phyloP scores from a whole-genome alignment of 2,113 vertebrate genomes.

The Dasyurus viverrinus region DNA sequence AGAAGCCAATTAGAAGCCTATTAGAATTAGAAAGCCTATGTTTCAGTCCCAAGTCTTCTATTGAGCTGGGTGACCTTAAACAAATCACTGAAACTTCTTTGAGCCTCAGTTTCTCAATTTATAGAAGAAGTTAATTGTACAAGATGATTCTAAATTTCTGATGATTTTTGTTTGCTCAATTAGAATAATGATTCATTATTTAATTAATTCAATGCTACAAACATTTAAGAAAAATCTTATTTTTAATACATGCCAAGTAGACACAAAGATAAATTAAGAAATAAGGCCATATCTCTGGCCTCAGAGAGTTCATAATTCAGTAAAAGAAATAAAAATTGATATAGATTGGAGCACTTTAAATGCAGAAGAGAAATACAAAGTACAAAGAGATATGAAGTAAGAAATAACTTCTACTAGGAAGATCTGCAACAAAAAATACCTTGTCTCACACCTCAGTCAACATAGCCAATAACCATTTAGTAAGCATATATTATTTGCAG shows the following conservation, averaged over 20 bases:
- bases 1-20: not conserved
- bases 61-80: not conserved
- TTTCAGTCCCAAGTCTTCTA: not conserved
- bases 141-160: not conserved
- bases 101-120: not conserved
- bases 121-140: not conserved
- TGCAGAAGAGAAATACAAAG: not conserved
- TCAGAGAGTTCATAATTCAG: not conserved
- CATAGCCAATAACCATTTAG: not conserved
- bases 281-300: not conserved
- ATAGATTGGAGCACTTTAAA: not conserved
- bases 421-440: not conserved
- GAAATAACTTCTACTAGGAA: not conserved
- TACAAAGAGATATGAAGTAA: not conserved
- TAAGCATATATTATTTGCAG: too few species aligned
- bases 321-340: not conserved
- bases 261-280: not conserved
- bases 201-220: not conserved
- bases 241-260: not conserved
- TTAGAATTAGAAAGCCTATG: not conserved
- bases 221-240: not conserved
- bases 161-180: not conserved
- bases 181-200: not conserved
- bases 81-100: not conserved
- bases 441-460: not conserved